Evolutionary conservation across 1,140 invertebrate species (phyloP), one percentile per base, ranked within the genome.

Genomic region (Drosophila ironensis): DNA sequence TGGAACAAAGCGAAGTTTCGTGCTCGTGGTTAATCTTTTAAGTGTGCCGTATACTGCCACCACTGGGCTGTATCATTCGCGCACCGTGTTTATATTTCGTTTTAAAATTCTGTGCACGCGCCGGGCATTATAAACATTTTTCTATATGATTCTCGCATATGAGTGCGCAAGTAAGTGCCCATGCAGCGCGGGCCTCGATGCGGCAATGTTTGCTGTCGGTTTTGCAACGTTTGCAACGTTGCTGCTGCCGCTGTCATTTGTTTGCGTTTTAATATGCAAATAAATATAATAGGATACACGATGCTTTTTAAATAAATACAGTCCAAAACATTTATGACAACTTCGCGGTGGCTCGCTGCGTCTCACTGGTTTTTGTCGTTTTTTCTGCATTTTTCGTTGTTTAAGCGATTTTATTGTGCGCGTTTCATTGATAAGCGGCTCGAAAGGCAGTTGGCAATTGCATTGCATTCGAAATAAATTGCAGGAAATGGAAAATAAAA

Each of bases 91-190:
- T 78, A 67, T 74, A 72, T 78, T 74, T 68, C 64, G 64, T 80
- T 78, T 86, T 84, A 64, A 84, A 84, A 84, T 84, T 84, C 70
- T 51, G 70, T 78, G 64, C 78, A 84, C 78, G 78, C 66, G 78
- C 70, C 52, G 42, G 63, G 74, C 80, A 74, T 84, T 86, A 78
- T 84, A 70, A 61, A 63, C 41, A 63, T 63, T 64, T 72, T 84
- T 46, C 60, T 59, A 74, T 64, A 74, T 73, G 56, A 38, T 47
- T 60, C 41, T 25, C 54, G 47, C 41, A 63, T 22, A 46, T 24
- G 20, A 28, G 33, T n/a, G n/a, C n/a, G n/a, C n/a, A n/a, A n/a
- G n/a, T n/a, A n/a, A n/a, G n/a, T n/a, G n/a, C n/a, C n/a, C n/a
- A n/a, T n/a, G n/a, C n/a, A n/a, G n/a, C n/a, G n/a, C n/a, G 7